Base-by-base conservation (phyloP, 2,888 invertebrate genomes). In the Philaethria dido region DNA sequence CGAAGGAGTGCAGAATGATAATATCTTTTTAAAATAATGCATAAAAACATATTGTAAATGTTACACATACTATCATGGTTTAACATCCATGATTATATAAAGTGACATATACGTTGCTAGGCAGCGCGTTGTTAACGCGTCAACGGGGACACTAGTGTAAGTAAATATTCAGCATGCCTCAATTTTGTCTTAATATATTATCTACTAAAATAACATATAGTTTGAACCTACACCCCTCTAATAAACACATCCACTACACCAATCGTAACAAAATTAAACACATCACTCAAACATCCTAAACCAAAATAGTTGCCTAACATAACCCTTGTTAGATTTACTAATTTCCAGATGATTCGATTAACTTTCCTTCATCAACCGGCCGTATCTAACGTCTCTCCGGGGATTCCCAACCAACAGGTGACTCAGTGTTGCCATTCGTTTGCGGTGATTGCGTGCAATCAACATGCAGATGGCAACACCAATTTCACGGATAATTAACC, bases 381-480 rank as follows among this genome's bases (percentile, higher is more conserved):
- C 68, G 64, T 64, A 55, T 68, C 70, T 67, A 68, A 70, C 60
- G 68, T 62, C 61, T 64, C 75, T 73, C 76, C 25, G 63, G 81
- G 78, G 81, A 78, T 77, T 76, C 77, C 48, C 79, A 80, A 78
- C 77, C 71, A 74, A 76, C 75, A 69, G 69, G 64, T 69, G 70
- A 70, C 63, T 70, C 55, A 39, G 71, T 73, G 71, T 68, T 66
- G 62, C 66, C 72, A 69, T 72, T 73, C 69, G 74, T 71, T 75
- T 74, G 74, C 67, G 71, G 75, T 73, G 74, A 75, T 78, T 76
- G 74, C 72, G 54, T 62, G 66, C 70, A 73, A 74, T 77, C 74
- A 75, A 73, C 74, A 75, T 78, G 74, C 74, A 71, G 74, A 75
- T 74, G 70, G 75, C 70, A 73, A 72, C 72, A 69, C 69, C 71